Percentiles rank a stretch among this genome's conserved stretches.
Conservation (phyloP, 2,888 invertebrate species). For the Dynastes hyllus region DNA sequence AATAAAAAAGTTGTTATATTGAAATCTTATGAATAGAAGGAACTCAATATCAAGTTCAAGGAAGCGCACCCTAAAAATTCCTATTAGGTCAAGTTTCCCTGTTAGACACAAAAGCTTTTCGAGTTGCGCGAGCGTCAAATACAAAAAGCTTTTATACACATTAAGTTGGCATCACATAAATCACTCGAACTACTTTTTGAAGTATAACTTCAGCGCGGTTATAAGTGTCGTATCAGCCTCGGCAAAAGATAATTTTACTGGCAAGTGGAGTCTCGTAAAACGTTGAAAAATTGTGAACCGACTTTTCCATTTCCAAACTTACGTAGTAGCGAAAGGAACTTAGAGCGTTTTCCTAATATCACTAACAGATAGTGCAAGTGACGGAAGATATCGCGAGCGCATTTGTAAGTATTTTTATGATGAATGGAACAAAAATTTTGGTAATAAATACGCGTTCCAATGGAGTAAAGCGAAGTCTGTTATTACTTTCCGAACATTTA, state of each 20-base stretch:
- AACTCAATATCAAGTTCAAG: constrained; percentile 7
- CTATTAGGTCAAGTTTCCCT: constrained; percentile 17
- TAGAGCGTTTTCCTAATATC: neutral
- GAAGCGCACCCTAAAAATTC: neutral
- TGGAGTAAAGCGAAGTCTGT: too few relatives aligned
- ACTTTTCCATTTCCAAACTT: neutral
- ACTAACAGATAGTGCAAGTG: neutral
- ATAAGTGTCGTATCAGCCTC: constrained; percentile 7
- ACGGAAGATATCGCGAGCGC: neutral
- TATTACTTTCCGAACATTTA: too few relatives aligned
- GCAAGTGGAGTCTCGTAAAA: neutral
- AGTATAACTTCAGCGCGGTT: constrained; percentile 1
- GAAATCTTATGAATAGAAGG: neutral
- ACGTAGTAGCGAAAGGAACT: neutral
- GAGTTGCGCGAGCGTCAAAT: neutral
- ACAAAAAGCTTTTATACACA: constrained; percentile 15
- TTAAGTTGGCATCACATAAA: constrained; percentile 21
- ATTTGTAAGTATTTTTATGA: too few relatives aligned
- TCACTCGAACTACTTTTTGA: constrained; percentile 21
- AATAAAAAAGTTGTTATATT: neutral
- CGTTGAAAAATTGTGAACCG: neutral
- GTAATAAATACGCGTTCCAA: too few relatives aligned
- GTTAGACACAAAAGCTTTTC: constrained; percentile 17
- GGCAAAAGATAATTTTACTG: constrained; percentile 13
- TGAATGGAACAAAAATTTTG: too few relatives aligned